Percentiles rank a stretch among this genome's conserved stretches.
These are phyloP conservation scores for Stenopsyche tienmushanensis DNA, from an alignment of 1,140 invertebrate species.

Conservation along the genomic window DNA sequence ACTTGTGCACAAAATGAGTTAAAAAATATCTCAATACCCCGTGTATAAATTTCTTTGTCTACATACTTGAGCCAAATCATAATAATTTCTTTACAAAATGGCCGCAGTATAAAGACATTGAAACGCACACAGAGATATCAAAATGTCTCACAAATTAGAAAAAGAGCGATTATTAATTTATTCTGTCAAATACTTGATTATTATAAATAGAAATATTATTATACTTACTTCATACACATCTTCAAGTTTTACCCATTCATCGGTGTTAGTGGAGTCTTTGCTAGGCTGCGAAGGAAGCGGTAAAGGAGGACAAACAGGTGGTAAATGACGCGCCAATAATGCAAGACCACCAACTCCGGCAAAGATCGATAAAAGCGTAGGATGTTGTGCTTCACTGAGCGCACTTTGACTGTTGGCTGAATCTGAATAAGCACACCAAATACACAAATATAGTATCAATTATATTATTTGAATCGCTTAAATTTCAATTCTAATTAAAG, in stretches of 20 bases:
- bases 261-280: constrained; percentile 46
- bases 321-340: constrained; percentile 81
- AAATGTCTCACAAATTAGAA: too few relatives aligned
- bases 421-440: neutral
- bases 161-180: too few relatives aligned
- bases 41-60: too few relatives aligned
- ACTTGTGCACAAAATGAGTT: too few relatives aligned
- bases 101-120: too few relatives aligned
- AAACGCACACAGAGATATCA: too few relatives aligned
- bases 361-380: constrained; percentile 73
- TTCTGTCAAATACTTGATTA: neutral
- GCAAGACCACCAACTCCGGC: constrained; percentile 84
- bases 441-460: neutral
- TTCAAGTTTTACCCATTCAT: constrained; percentile 74
- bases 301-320: constrained; percentile 81
- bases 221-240: constrained; percentile 49
- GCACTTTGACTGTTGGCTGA: constrained; percentile 1
- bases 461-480: neutral
- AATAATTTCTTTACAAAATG: too few relatives aligned
- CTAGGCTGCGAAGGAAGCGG: constrained; percentile 52
- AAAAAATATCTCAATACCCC: too few relatives aligned
- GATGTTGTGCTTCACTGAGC: constrained; percentile 42
- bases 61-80: too few relatives aligned
- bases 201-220: neutral
- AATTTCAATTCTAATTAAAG: neutral